Conservation (phyloP, 2,888 invertebrate species). For the Heliconius aoede region DNA sequence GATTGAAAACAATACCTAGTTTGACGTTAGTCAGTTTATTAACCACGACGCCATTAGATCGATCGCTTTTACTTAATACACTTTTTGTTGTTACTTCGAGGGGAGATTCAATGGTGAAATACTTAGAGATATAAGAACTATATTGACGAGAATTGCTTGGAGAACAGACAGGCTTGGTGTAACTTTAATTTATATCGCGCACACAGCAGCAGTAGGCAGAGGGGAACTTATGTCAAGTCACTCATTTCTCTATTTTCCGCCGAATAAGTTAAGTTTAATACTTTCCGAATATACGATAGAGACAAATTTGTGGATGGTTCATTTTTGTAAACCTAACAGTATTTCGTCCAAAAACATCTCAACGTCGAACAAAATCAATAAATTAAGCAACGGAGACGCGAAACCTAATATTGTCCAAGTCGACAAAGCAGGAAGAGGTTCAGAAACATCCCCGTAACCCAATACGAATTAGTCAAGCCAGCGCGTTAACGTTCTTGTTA, state of each 20-base stretch:
- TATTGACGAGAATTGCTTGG: background rate
- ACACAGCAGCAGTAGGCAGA: no score
- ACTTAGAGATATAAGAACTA: background rate
- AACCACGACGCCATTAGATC: conserved; percentile 42
- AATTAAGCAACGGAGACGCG: conserved; percentile 18
- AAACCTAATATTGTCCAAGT: conserved; percentile 31
- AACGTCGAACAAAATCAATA: conserved; percentile 5
- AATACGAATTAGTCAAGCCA: conserved; percentile 46
- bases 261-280: background rate
- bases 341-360: background rate
- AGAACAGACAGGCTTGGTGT: background rate
- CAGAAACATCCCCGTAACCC: conserved; percentile 44
- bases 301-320: background rate
- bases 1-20: conserved; percentile 43
- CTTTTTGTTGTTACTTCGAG: conserved; percentile 26
- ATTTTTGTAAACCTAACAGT: background rate
- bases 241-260: no score
- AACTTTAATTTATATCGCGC: background rate
- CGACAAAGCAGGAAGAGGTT: conserved; percentile 41
- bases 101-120: conserved; percentile 31
- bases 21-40: conserved; percentile 45
- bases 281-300: background rate
- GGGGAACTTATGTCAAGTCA: no score
- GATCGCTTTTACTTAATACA: conserved; percentile 39
- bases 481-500: conserved; percentile 40